A percentile compares a stretch with the other conserved stretches of the same genome.
Conservation (phyloP, 2,113 vertebrate genomes). For the Condylura cristata region DNA sequence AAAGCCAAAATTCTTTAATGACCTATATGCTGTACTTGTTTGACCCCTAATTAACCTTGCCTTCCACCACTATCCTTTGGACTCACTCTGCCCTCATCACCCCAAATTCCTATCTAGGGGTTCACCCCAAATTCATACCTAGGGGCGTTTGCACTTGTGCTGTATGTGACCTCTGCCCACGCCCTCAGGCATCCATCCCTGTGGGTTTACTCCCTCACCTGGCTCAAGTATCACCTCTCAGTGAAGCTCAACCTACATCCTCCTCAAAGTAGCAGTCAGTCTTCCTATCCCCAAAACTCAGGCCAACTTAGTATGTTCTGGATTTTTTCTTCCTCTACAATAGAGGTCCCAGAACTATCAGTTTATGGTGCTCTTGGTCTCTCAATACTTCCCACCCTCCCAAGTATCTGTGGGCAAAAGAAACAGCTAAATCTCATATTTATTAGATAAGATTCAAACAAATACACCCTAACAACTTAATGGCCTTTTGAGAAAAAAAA, state of each 20-base stretch:
- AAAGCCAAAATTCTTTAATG: neutral
- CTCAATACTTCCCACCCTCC: neutral
- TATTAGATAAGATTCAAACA: neutral
- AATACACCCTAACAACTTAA: neutral
- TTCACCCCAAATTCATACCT: neutral
- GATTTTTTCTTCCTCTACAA: neutral
- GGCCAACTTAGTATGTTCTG: neutral
- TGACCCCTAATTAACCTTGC: neutral
- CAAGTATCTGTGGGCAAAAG: neutral
- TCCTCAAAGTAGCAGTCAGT: neutral
- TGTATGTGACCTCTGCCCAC: neutral
- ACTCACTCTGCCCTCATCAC: neutral
- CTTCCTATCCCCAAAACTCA: neutral
- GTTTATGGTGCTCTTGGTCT: neutral
- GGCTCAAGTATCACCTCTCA: neutral
- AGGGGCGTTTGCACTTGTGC: neutral
- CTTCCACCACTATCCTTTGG: neutral
- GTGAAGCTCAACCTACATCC: rapidly evolving
- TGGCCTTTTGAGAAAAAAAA: neutral
- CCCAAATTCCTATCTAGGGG: neutral
- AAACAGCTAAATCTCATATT: neutral
- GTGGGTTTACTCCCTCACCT: neutral
- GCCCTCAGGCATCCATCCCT: neutral
- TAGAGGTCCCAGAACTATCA: neutral
- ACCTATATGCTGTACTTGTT: too few species aligned